These are phyloP conservation scores for Synanthedon myopaeformis DNA, from an alignment of 2,888 invertebrate species.

Conservation along the genomic window DNA sequence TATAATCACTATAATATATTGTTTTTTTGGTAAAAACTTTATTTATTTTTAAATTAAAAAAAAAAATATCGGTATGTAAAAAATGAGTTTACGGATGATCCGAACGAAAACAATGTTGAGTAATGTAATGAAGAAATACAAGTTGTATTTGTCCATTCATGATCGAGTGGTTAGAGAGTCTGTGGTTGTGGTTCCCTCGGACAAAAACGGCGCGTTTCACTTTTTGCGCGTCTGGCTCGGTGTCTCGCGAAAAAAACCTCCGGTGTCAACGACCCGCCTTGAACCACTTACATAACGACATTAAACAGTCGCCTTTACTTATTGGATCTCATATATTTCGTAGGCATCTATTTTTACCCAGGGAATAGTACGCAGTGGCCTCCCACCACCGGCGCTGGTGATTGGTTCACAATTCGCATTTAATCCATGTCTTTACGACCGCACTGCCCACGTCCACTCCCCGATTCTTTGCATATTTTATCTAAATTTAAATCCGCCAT, in stretches of 20 bases:
- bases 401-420: background rate
- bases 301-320: background rate
- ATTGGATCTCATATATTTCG: background rate
- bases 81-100: no score
- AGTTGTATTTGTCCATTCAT: conserved; percentile 1
- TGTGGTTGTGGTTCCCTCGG: conserved; percentile 19
- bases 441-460: conserved; percentile 11
- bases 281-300: conserved; percentile 56
- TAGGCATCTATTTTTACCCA: background rate
- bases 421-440: no score
- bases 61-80: no score
- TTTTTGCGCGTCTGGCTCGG: conserved; percentile 61
- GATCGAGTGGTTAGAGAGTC: conserved; percentile 5
- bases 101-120: no score
- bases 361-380: background rate
- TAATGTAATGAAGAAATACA: no score
- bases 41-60: no score
- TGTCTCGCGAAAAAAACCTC: conserved; percentile 48
- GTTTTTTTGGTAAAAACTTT: no score
- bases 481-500: no score
- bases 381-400: background rate
- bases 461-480: no score
- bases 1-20: no score
- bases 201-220: conserved; percentile 58
- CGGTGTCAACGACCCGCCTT: conserved; percentile 60